Conservation (phyloP, 2,888 invertebrate species). For the Cantharis lateralis region DNA sequence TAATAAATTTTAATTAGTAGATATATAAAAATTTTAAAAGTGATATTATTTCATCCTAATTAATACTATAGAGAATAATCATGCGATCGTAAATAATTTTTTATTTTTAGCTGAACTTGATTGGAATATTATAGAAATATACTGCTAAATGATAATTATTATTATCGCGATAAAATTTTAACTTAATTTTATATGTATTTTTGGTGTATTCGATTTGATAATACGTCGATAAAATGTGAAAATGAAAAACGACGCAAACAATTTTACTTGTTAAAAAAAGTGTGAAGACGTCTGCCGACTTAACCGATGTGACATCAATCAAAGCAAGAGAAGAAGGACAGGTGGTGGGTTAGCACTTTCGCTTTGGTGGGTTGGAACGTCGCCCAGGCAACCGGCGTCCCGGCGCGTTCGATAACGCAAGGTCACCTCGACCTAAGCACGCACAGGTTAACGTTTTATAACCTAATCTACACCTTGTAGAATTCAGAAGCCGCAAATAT, state of each 20-base stretch:
- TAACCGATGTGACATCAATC: constrained; percentile 33
- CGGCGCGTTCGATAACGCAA: constrained; percentile 38
- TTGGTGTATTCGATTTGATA: too few relatives aligned
- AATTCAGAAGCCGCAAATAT: neutral
- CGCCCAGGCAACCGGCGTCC: constrained; percentile 38
- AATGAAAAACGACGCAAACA: constrained; percentile 11
- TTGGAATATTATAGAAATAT: neutral
- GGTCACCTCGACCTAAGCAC: constrained; percentile 35
- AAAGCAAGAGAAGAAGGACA: constrained; percentile 32
- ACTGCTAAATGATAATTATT: neutral
- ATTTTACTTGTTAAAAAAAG: constrained; percentile 12
- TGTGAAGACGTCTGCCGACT: constrained; percentile 13
- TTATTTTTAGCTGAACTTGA: neutral
- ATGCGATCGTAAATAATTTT: neutral
- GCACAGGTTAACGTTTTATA: constrained; percentile 27
- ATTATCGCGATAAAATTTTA: too few relatives aligned
- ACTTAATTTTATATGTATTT: too few relatives aligned
- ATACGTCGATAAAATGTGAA: neutral
- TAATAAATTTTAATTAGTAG: too few relatives aligned
- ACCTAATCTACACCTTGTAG: constrained; percentile 19
- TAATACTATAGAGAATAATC: too few relatives aligned
- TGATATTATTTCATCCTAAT: too few relatives aligned
- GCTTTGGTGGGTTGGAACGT: constrained; percentile 39
- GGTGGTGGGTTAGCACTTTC: constrained; percentile 40
- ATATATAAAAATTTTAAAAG: too few relatives aligned